These are phyloP conservation scores for Lytechinus pictus DNA, from an alignment of 35 echinoderm and acorn worm genomes.

Conservation along the genomic window DNA sequence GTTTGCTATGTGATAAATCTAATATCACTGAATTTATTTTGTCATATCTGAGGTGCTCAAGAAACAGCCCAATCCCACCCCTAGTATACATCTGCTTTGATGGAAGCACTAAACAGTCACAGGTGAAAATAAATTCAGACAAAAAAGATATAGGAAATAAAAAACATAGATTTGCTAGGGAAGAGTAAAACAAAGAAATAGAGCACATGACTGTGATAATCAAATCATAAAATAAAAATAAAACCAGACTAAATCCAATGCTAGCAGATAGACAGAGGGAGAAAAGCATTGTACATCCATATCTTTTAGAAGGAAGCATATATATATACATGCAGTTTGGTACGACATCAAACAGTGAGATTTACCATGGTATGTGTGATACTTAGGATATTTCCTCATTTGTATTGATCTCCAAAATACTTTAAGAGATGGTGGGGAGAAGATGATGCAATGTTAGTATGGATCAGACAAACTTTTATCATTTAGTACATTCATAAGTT, in stretches of 20 bases:
- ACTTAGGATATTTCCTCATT: slow-evolving; percentile 99
- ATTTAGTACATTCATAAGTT: no score
- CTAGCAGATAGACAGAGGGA: neutral
- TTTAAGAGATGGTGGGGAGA: slow-evolving; percentile 52
- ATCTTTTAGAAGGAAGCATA: neutral
- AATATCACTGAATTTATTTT: no score
- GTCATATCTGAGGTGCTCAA: no score
- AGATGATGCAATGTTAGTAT: slow-evolving; percentile 32
- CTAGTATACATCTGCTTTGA: neutral
- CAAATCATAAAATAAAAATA: neutral
- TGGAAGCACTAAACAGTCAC: neutral
- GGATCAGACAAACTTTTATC: neutral
- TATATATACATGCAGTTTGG: neutral
- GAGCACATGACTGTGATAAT: neutral
- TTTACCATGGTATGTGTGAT: slow-evolving; percentile 99
- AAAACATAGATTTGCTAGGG: neutral
- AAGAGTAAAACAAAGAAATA: neutral
- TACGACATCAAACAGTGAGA: slow-evolving; percentile 7
- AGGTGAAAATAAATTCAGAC: neutral
- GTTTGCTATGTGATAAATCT: no score
- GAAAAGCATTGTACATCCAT: neutral
- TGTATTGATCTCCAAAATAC: slow-evolving; percentile 98
- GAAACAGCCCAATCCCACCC: neutral
- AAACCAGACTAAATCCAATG: neutral
- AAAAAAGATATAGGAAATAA: neutral